Base-by-base conservation (phyloP, 37 sponge, comb jelly and placozoan genomes). In the Geodia barretti region DNA sequence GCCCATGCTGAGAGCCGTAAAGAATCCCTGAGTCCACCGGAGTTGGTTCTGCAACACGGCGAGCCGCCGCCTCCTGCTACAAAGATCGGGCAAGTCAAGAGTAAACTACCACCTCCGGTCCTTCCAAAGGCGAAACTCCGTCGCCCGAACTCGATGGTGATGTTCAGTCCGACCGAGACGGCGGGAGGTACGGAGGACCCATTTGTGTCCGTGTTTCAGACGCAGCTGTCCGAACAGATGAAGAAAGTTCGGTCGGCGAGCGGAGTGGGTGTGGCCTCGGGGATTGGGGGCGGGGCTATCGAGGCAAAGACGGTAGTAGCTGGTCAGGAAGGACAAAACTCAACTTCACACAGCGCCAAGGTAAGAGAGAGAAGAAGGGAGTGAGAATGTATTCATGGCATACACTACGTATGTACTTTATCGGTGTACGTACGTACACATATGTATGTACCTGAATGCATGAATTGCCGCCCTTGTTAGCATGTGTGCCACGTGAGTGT, bases 91-190 rank as follows among this genome's bases (percentile, higher is more conserved):
- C n/a, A n/a, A n/a, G 66, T 7, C 25, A 72, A 72, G 42, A 2
- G 8, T 30, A 35, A n/a, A 8, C 4, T 63, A 3, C 77, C 77
- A 28, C 77, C 77, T 64, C 77, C 77, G 5, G 64, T 64, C 8
- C 2, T 64, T 1, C 77, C 77, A 2, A 77, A 77, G 41, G 5
- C 4, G 21, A 73, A 73, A 73, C 74, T 14, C 9, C 3, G 11
- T 19, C 64, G 77, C 1, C 77, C 77, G 24, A 41, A 47, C 20
- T 79, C 79, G 0, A 67, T 68, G 69, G 43, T 67, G 1, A 14
- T 41, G 32, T 39, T n/a, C 42, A 65, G 30, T 65, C n/a, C 43
- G 17, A 34, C 5, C 26, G 73, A 41, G 28, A 35, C 36, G 41
- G 74, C 26, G 41, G 62, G 29, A 31, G 62, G 60, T 11, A 32